Evolutionary conservation across 1,140 invertebrate species (phyloP).

Genomic region (Globodera ellingtonae): DNA sequence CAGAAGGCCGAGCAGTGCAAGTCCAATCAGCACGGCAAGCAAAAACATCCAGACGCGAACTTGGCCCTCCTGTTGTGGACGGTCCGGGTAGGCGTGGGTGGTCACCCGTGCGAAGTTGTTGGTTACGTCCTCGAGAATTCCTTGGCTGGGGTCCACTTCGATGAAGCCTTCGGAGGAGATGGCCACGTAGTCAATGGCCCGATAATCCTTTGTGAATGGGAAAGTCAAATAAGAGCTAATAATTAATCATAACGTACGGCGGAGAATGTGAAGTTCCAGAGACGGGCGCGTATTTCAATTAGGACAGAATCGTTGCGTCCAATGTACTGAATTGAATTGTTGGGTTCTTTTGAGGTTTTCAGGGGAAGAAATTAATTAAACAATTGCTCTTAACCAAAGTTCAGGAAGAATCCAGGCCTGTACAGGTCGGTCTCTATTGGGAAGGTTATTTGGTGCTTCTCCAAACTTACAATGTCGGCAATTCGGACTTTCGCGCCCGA

Average conservation of each 20-base stretch:
- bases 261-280: constrained; percentile 53
- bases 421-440: no score
- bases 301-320: constrained; percentile 49
- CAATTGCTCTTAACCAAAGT: neutral
- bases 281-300: constrained; percentile 48
- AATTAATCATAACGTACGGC: constrained; percentile 31
- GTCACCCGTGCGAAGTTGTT: constrained; percentile 54
- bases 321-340: constrained; percentile 34
- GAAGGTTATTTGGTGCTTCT: neutral
- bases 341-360: neutral
- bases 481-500: constrained; percentile 45
- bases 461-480: constrained; percentile 44
- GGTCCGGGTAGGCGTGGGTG: constrained; percentile 53
- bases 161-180: constrained; percentile 53
- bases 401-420: no score
- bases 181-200: constrained; percentile 49
- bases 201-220: constrained; percentile 43
- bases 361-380: neutral
- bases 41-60: constrained; percentile 47
- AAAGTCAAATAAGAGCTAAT: neutral
- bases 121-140: constrained; percentile 50
- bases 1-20: constrained; percentile 40
- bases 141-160: constrained; percentile 54
- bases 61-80: constrained; percentile 47
- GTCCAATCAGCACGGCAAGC: constrained; percentile 45